Conservation (phyloP, 1,140 invertebrate genomes). For the Drosophila trapezifrons region DNA sequence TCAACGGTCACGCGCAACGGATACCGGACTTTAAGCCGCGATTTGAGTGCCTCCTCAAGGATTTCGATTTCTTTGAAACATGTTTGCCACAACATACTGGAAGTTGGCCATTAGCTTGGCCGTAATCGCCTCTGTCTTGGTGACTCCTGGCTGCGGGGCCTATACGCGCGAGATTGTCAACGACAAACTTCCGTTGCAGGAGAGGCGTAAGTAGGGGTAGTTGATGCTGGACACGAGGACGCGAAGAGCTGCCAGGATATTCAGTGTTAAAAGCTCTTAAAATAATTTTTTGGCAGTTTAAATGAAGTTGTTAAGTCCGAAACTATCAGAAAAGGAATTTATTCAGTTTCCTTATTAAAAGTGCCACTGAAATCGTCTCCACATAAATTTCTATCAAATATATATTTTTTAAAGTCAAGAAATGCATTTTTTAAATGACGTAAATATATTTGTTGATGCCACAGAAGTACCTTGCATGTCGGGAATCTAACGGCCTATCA, state of each 20-base stretch:
- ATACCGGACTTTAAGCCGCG: constrained; percentile 8
- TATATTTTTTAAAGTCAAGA: neutral
- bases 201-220: constrained; percentile 70
- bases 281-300: neutral
- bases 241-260: neutral
- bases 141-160: constrained; percentile 31
- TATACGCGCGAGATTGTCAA: constrained; percentile 81
- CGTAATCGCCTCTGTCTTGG: constrained; percentile 22
- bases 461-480: too few species aligned
- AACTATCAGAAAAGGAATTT: neutral
- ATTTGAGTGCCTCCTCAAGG: constrained; percentile 24
- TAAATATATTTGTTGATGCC: too few species aligned
- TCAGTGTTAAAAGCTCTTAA: neutral
- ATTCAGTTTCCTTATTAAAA: neutral
- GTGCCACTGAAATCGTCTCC: neutral
- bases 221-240: neutral
- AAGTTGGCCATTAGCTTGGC: constrained; percentile 43
- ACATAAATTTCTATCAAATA: neutral
- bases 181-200: constrained; percentile 74
- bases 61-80: constrained; percentile 41
- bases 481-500: too few species aligned
- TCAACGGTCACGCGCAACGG: constrained; percentile 54
- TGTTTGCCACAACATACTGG: constrained; percentile 54
- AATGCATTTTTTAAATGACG: too few species aligned
- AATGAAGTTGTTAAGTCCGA: neutral